These are phyloP conservation scores for Rostratula benghalensis DNA, from an alignment of 2,113 vertebrate species.

Conservation along the genomic window DNA sequence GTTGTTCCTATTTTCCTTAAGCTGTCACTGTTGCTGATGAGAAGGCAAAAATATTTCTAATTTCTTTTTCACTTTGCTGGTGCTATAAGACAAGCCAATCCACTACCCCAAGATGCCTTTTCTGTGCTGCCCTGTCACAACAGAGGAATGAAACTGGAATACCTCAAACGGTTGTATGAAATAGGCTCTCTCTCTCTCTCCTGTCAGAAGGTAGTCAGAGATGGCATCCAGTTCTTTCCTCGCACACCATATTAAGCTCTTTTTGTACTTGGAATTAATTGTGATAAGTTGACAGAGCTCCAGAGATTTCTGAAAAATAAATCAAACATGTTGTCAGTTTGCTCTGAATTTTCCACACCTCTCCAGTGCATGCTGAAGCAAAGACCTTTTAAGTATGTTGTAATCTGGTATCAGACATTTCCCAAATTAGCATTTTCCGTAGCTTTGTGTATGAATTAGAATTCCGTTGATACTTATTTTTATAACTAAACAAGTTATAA, in stretches of 20 bases:
- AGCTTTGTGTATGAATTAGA: slow-evolving; percentile 10
- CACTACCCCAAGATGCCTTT: background rate
- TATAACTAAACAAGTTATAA: background rate
- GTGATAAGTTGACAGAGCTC: slow-evolving; percentile 54
- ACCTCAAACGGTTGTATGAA: background rate
- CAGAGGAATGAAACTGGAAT: slow-evolving; percentile 30
- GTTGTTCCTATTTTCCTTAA: background rate
- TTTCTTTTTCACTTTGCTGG: background rate
- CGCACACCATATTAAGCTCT: slow-evolving; percentile 2
- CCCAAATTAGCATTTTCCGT: slow-evolving; percentile 54
- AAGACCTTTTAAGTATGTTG: slow-evolving; percentile 7
- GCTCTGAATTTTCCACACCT: slow-evolving; percentile 37
- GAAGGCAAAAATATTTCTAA: slow-evolving; percentile 1
- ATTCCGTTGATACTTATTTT: slow-evolving; percentile 12
- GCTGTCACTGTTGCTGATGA: background rate
- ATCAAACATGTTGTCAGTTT: slow-evolving; percentile 31
- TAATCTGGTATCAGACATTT: slow-evolving; percentile 47
- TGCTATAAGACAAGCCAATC: background rate
- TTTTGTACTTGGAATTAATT: slow-evolving; percentile 49
- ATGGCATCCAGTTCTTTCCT: slow-evolving; percentile 18
- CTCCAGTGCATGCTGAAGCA: background rate
- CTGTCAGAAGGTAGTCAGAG: slow-evolving; percentile 27
- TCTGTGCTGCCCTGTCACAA: background rate
- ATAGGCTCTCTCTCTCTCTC: background rate
- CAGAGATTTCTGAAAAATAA: slow-evolving; percentile 43